Evolutionary conservation across 2,797 vertebrate species (phyloP), one percentile per base, ranked within the genome.

Genomic region (Leontocebus nigricollis): DNA sequence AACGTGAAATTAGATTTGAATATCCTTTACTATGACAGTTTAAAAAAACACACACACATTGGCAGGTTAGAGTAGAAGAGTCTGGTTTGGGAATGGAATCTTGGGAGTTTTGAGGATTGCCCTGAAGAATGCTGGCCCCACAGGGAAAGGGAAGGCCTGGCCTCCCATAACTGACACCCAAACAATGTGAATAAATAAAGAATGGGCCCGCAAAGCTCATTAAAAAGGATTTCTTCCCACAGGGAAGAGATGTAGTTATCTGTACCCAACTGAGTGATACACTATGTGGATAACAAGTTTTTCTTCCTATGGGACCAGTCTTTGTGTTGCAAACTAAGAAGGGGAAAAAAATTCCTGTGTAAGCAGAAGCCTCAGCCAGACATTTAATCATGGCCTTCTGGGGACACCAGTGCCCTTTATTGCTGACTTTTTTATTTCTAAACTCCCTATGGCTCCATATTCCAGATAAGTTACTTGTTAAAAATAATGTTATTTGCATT

Each of bases 371-470:
- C 88, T 94, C 11, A 33, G 39, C 50, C 55, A 90, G 84, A 76
- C 52, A 83, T n/a, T 93, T 92, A 44, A 92, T 95, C 81, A 41
- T 33, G 44, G 36, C 33, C 36, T n/a, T 82, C 0, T 41, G 72
- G 96, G 81, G 83, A 27, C 20, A 84, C 13, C 17, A 30, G 72
- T 84, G 39, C 26, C 52, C 88, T 94, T 94, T 95, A 80, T 19
- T 93, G 82, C 94, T 90, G 84, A 94, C 48, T 96, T 36, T 94
- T 90, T 88, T 88, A 96, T 90, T 97, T 95, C 64, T 64, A 75
- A 88, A 94, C 9, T 95, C 92, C 55, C 85, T 33, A n/a, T 39
- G 77, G 90, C 5, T 4, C 59, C 17, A 44, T 88, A 97, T 75
- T 80, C 11, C 7, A 14, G 73, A 57, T 92, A 97, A 95, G 48